A percentile compares a stretch with the other conserved stretches of the same genome.
phyloP scores from a whole-genome alignment of 2,888 invertebrate species.

The Oeneis ivallda region DNA sequence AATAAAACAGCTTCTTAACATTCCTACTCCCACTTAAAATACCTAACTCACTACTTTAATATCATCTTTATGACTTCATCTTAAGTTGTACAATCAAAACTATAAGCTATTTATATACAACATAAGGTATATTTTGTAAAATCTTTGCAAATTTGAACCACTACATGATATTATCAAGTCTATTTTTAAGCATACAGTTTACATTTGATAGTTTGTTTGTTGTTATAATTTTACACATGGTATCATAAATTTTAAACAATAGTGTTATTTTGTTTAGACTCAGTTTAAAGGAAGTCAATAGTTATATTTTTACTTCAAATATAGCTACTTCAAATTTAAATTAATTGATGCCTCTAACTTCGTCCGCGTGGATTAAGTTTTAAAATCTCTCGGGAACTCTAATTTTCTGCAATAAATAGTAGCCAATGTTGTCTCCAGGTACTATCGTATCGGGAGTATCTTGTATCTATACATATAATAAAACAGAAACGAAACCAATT shows the following conservation, averaged over 20 bases:
- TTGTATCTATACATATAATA: too few relatives aligned
- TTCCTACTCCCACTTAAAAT: constrained; percentile 1
- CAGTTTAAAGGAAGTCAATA: too few relatives aligned
- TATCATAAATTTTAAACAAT: neutral
- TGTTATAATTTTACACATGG: neutral
- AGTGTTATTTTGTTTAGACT: neutral
- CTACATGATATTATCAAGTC: constrained; percentile 2
- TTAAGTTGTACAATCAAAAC: neutral
- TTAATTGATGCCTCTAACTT: too few relatives aligned
- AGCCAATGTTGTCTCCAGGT: too few relatives aligned
- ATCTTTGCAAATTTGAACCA: neutral
- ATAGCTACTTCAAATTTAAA: too few relatives aligned
- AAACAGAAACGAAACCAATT: too few relatives aligned
- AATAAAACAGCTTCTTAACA: neutral
- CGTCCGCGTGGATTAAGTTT: too few relatives aligned
- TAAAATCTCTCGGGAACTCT: too few relatives aligned
- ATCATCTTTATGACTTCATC: constrained; percentile 13
- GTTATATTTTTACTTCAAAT: too few relatives aligned
- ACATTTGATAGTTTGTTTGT: constrained; percentile 1
- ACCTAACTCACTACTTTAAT: constrained; percentile 3
- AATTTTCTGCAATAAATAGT: too few relatives aligned
- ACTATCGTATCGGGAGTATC: too few relatives aligned
- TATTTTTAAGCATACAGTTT: constrained; percentile 12
- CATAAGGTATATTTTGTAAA: neutral
- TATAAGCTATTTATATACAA: neutral